A percentile compares a stretch with the other conserved stretches of the same genome.
Evolutionary conservation across 2,888 invertebrate species (phyloP).

Genomic region (Cantharis lateralis): DNA sequence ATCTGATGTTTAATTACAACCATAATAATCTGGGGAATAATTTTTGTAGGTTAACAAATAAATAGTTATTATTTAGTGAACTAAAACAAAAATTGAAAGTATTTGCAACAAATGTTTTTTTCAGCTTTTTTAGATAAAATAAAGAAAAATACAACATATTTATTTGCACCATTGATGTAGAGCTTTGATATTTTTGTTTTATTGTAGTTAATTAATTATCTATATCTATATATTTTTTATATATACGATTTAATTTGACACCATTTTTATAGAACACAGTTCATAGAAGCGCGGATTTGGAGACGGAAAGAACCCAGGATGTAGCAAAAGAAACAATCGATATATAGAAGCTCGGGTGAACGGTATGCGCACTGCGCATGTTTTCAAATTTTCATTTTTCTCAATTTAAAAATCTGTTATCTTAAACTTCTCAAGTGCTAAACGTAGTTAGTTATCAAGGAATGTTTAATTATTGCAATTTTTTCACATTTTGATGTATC

Average conservation of each 20-base stretch:
- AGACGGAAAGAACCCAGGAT: slow-evolving; percentile 40
- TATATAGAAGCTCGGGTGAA: slow-evolving; percentile 42
- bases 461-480: slow-evolving; percentile 7
- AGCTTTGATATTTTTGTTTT: not conserved
- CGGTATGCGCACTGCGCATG: slow-evolving; percentile 47
- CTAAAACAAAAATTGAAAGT: not conserved
- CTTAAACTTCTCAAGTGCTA: slow-evolving; percentile 8
- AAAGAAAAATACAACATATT: not conserved
- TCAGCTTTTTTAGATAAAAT: too few relatives aligned
- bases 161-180: not conserved
- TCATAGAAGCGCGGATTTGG: slow-evolving; percentile 39
- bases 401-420: slow-evolving; percentile 9
- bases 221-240: not conserved
- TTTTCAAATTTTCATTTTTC: slow-evolving; percentile 41
- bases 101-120: not conserved
- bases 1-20: not conserved
- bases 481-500: not conserved
- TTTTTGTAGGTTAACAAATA: not conserved
- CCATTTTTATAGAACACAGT: slow-evolving; percentile 34
- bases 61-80: not conserved
- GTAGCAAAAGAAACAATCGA: slow-evolving; percentile 47
- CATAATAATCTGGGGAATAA: not conserved
- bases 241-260: not conserved
- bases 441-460: slow-evolving; percentile 12
- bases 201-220: not conserved